Conservation (phyloP, 2,797 vertebrate species). For the Channallabes apus region DNA sequence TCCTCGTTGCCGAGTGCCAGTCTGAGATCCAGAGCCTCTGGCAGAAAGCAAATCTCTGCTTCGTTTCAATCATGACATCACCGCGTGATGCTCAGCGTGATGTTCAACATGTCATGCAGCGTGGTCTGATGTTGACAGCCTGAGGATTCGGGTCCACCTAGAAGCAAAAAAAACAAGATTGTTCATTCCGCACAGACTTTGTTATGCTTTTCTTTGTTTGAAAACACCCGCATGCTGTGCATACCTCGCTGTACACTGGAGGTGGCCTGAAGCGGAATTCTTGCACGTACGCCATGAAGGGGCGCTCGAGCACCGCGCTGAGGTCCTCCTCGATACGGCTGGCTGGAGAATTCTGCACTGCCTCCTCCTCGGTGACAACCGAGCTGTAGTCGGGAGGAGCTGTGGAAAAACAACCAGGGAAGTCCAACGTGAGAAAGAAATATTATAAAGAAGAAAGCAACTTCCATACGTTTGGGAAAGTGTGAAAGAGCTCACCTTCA, state of each 20-base stretch:
- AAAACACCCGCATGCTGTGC: not conserved
- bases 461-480: too few relatives aligned
- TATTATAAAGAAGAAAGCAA: not conserved
- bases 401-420: slow-evolving; percentile 56
- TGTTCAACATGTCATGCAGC: slow-evolving; percentile 95
- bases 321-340: slow-evolving; percentile 69
- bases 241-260: slow-evolving; percentile 92
- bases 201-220: not conserved
- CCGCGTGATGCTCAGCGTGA: slow-evolving; percentile 60
- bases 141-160: slow-evolving; percentile 92
- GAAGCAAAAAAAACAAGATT: not conserved
- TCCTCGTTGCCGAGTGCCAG: slow-evolving; percentile 54
- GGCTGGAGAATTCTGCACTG: slow-evolving; percentile 59
- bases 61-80: slow-evolving; percentile 58
- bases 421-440: not conserved
- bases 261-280: slow-evolving; percentile 92
- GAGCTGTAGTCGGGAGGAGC: slow-evolving; percentile 92
- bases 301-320: slow-evolving; percentile 75
- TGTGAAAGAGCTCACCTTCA: slow-evolving; percentile 79
- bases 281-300: slow-evolving; percentile 88
- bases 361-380: slow-evolving; percentile 80
- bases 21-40: slow-evolving; percentile 63
- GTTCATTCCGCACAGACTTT: not conserved
- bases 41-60: slow-evolving; percentile 73
- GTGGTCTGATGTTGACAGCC: slow-evolving; percentile 75